A percentile compares a stretch with the other conserved stretches of the same genome.
These are phyloP conservation scores for Tapirus terrestris DNA, from an alignment of 2,113 vertebrate species.

Conservation along the genomic window DNA sequence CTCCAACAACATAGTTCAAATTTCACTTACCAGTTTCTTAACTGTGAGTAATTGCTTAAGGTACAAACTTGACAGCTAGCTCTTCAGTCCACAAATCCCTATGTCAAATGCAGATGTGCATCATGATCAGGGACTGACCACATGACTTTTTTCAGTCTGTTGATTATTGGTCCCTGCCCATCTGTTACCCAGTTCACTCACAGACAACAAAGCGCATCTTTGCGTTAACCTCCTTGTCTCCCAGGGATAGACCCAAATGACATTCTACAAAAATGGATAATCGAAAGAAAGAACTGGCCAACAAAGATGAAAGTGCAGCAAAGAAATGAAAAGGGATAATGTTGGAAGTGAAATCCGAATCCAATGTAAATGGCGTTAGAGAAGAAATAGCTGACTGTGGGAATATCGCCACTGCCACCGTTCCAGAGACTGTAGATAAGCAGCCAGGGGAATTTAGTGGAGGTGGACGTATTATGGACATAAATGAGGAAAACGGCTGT, in stretches of 20 bases:
- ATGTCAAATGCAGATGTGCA: neutral
- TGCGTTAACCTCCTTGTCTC: neutral
- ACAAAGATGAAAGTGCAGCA: neutral
- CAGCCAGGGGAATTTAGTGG: neutral
- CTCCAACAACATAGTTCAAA: neutral
- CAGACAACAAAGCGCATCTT: neutral
- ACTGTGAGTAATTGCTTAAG: neutral
- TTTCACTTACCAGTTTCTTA: neutral
- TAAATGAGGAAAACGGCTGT: neutral
- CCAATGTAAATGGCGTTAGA: neutral
- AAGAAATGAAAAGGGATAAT: neutral
- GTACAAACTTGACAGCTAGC: neutral
- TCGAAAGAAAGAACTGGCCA: neutral
- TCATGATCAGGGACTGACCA: neutral
- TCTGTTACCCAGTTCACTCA: neutral
- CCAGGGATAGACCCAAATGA: neutral
- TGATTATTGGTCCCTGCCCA: neutral
- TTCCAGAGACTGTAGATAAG: neutral
- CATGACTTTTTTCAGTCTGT: neutral
- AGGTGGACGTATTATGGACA: neutral
- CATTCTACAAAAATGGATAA: neutral
- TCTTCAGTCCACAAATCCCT: neutral
- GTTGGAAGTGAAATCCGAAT: neutral
- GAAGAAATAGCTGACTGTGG: neutral
- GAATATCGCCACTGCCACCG: neutral